A percentile compares a stretch with the other conserved stretches of the same genome.
These are phyloP conservation scores for Melinopterus prodromus DNA, from an alignment of 2,888 invertebrate genomes.

Conservation along the genomic window DNA sequence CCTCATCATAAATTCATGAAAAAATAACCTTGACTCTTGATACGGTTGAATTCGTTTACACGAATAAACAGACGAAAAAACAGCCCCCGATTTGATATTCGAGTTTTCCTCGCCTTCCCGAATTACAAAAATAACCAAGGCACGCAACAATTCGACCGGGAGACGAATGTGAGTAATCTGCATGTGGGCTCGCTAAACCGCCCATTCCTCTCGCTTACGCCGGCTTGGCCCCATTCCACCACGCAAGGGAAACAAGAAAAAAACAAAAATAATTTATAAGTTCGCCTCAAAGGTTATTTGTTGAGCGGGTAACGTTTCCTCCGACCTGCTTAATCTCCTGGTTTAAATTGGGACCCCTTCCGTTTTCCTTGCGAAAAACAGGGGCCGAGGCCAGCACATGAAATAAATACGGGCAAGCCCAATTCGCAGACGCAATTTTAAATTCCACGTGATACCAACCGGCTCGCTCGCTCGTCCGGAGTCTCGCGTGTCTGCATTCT, in stretches of 20 bases:
- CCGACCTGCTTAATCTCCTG: background rate
- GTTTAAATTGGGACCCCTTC: background rate
- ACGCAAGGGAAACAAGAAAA: background rate
- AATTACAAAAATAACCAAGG: background rate
- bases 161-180: background rate
- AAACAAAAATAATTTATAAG: slow-evolving; percentile 4
- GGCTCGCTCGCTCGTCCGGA: background rate
- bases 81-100: background rate
- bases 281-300: background rate
- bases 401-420: background rate
- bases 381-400: background rate
- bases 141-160: background rate
- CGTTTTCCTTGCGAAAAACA: background rate
- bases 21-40: background rate
- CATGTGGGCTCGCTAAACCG: background rate
- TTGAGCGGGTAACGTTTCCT: background rate
- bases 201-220: background rate
- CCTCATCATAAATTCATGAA: background rate
- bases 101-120: slow-evolving; percentile 4
- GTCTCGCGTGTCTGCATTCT: background rate
- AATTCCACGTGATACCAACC: background rate
- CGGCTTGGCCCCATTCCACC: background rate
- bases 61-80: background rate
- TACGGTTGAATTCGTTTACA: background rate
- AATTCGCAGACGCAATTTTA: slow-evolving; percentile 4